These are phyloP conservation scores for western clawed frog (Xenopus tropicalis) DNA, from an alignment of 2,113 vertebrate genomes.

Conservation along the genomic window DNA sequence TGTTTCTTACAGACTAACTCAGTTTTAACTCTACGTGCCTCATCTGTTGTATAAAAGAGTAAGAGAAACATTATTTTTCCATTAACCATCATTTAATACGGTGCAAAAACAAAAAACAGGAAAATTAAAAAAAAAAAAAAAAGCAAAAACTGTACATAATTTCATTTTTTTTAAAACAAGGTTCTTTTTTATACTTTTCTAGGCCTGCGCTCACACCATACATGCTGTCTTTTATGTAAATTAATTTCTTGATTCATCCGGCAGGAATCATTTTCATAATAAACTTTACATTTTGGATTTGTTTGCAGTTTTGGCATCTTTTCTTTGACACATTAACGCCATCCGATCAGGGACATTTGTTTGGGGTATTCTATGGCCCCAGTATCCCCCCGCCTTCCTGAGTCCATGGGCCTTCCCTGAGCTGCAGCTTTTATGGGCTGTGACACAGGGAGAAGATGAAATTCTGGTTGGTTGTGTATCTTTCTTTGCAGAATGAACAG, in stretches of 20 bases:
- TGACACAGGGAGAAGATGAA: too few species aligned
- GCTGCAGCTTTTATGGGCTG: too few species aligned
- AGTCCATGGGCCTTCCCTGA: neutral
- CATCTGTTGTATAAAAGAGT: slow-evolving; percentile 37
- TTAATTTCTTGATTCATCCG: slow-evolving; percentile 90
- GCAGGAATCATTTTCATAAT: slow-evolving; percentile 99
- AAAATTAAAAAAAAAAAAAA: slow-evolving; percentile 71
- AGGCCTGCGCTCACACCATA: slow-evolving; percentile 94
- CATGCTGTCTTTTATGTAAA: slow-evolving; percentile 98
- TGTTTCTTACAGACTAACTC: slow-evolving; percentile 86
- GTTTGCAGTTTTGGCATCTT: slow-evolving; percentile 90
- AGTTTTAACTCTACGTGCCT: slow-evolving; percentile 83
- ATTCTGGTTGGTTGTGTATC: too few species aligned
- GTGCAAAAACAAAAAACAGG: slow-evolving; percentile 79
- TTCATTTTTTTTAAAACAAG: slow-evolving; percentile 87
- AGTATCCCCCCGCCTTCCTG: neutral
- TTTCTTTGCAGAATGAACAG: too few species aligned
- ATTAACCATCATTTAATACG: slow-evolving; percentile 91
- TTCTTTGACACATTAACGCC: slow-evolving; percentile 85
- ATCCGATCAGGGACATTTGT: slow-evolving; percentile 60
- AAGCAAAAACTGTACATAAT: slow-evolving; percentile 89
- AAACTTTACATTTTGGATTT: slow-evolving; percentile 94
- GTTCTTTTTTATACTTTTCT: slow-evolving; percentile 97
- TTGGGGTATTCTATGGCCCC: too few species aligned
- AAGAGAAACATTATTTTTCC: slow-evolving; percentile 81